phyloP scores from a whole-genome alignment of 1,140 invertebrate species.

The Aphaenogaster rudis region DNA sequence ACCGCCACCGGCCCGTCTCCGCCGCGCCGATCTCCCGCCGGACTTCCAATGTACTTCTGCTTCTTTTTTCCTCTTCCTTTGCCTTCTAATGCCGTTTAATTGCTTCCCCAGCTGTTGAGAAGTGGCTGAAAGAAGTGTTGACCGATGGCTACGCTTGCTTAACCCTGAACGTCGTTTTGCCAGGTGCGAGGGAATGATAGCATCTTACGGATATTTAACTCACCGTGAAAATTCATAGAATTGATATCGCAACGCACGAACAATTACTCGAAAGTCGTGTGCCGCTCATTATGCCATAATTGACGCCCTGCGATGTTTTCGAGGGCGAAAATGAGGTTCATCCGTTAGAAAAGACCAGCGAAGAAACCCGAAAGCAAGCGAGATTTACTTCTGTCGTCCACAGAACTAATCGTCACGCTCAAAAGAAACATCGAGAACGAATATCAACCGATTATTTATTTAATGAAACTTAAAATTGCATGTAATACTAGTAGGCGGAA shows the following conservation, averaged over 20 bases:
- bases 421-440: not conserved
- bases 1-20: constrained; percentile 53
- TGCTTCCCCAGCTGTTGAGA: constrained; percentile 73
- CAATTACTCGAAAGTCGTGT: constrained; percentile 22
- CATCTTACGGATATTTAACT: constrained; percentile 58
- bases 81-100: constrained; percentile 71
- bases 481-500: not conserved
- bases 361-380: not conserved
- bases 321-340: not conserved
- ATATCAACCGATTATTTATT: constrained; percentile 23
- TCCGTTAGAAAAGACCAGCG: not conserved
- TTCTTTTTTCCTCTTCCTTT: constrained; percentile 56
- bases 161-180: constrained; percentile 74
- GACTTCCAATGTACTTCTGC: constrained; percentile 73
- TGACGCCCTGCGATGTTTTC: not conserved
- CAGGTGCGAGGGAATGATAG: constrained; percentile 67
- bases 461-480: constrained; percentile 28
- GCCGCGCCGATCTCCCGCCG: constrained; percentile 75
- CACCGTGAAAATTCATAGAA: constrained; percentile 56
- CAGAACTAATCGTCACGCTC: not conserved
- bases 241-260: constrained; percentile 26
- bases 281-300: not conserved
- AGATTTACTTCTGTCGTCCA: not conserved
- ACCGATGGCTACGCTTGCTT: constrained; percentile 68
- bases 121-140: constrained; percentile 65